phyloP scores from a whole-genome alignment of 2,888 invertebrate species.

The Nephrotoma flavescens region DNA sequence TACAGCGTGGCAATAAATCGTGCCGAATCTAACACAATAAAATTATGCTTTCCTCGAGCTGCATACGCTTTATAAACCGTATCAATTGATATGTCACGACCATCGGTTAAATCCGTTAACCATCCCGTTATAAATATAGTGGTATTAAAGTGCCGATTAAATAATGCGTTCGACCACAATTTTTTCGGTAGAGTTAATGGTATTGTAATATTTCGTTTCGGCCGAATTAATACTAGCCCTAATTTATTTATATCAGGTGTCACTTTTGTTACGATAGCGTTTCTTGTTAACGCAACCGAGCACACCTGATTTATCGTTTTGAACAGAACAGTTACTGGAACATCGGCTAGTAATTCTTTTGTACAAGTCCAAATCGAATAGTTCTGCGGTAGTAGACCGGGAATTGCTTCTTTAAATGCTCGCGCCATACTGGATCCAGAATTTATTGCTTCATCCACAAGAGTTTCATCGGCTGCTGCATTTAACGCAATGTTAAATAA shows the following conservation, averaged over 20 bases:
- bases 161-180: neutral
- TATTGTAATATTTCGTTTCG: neutral
- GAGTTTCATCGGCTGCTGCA: neutral
- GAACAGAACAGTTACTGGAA: neutral
- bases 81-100: neutral
- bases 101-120: neutral
- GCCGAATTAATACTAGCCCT: neutral
- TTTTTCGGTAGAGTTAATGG: neutral
- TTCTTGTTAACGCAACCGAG: neutral
- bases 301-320: neutral
- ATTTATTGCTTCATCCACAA: neutral
- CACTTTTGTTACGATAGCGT: neutral
- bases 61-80: neutral
- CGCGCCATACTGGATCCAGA: neutral
- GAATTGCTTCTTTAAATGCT: neutral
- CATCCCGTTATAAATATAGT: neutral
- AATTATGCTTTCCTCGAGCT: neutral
- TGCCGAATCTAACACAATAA: conserved; percentile 8
- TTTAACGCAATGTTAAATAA: neutral
- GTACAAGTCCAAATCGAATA: neutral
- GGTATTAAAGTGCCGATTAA: neutral
- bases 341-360: neutral
- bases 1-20: conserved; percentile 13
- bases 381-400: neutral
- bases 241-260: neutral